Base-by-base conservation (phyloP, 2,888 invertebrate genomes). In the Stenotaenia linearis region DNA sequence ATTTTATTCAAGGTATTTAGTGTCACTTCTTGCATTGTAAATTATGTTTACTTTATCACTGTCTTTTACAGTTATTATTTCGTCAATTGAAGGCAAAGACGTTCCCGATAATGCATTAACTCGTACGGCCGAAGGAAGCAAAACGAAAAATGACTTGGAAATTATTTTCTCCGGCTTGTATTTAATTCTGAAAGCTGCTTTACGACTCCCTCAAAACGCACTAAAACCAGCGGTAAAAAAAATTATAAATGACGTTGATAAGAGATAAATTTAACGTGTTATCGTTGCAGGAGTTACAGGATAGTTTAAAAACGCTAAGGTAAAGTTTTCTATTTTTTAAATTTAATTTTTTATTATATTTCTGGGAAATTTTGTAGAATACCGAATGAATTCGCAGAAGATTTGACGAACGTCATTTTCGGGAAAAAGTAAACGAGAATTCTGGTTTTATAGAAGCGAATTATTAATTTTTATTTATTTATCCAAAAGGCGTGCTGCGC, bases 161-260 rank as follows among this genome's bases (percentile, higher is more conserved):
- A 32, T 74, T 2, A 74, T 74, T 32, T 74, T 74, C 9, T 28
- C 75, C 25, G 75, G 75, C 9, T 25, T 74, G 32, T 32, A n/a
- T 74, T 74, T 28, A 30, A 32, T 74, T 30, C n/a, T 74, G 2
- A 28, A 9, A 74, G 75, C 75, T 3, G 75, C 75, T 30, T 74
- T 74, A 18, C 3, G 28, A 74, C 1, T 32, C n/a, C 75, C 25
- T 7, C 75, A 74, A 25, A 74, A 15, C n/a, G 28, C 10, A 15
- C 75, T 74, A 32, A 74, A 74, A 74, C n/a, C 75, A 28, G 28
- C 15, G 32, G 75, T 74, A 74, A 74, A 50, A 18, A n/a, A 50
- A 50, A n/a, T 50, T 0, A 50, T 50, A 50, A 1, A 21, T 0
- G 18, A 1, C 3, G 0, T n/a, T 50, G 50, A 50, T 50, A 50